Base-by-base conservation (phyloP, 2,113 vertebrate genomes). In the Notarius lentiginosus region DNA sequence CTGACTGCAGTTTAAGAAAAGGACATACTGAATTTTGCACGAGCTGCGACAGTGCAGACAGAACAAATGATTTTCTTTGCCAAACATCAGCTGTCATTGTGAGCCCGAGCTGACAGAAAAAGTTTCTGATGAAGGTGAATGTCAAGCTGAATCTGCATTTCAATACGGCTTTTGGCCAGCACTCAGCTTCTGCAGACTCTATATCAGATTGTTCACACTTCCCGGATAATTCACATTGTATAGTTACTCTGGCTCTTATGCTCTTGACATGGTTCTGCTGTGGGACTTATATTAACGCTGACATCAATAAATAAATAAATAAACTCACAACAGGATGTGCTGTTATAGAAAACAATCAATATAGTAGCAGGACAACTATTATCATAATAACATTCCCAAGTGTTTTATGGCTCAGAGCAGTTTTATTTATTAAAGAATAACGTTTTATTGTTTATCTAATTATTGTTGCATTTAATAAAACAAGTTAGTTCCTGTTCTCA, bases 1-100 rank as follows among this genome's bases (percentile, higher is more conserved):
- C 70, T 60, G 34, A 14, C 70, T 85, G 72, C 41, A 79, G 72
- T 63, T 75, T 60, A 51, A 55, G 5, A 41, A n/a, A 61, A 79
- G 24, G 84, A 53, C 15, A 30, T 18, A 53, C 20, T 60, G 83
- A 17, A 84, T 55, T 27, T 30, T 68, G 47, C 27, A 49, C 4
- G 18, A 56, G 53, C 68, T 47, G 18, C 17, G 18, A 75, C 34
- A 49, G 30, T n/a, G 7, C 55, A 73, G 56, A 17, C n/a, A 17
- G 56, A 65, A 65, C 72, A 77, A 27, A 76, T 53, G 7, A 30
- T 79, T 55, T 55, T 20, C 58, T 51, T 63, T 61, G 30, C 20
- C 83, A 75, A 30, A 58, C 12, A 51, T 34, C 60, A 10, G 30
- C 30, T 7, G 1, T 14, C 18, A 61, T 27, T 3, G 34, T 49